phyloP scores from a whole-genome alignment of 2,113 vertebrate species.

The Oncorhynchus gorbuscha region DNA sequence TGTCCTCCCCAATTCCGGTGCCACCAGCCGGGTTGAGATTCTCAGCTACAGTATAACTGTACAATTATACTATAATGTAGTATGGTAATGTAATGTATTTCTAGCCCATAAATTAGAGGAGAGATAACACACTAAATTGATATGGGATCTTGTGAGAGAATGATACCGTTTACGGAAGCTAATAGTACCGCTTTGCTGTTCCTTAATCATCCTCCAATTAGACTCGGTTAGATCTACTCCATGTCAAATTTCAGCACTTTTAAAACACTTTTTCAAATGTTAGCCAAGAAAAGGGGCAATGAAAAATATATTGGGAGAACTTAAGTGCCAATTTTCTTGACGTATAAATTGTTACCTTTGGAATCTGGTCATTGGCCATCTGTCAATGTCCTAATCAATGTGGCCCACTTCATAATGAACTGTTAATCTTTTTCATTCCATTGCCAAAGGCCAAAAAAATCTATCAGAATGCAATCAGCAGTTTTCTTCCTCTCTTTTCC shows the following conservation, averaged over 20 bases:
- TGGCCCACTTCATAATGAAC: slow-evolving; percentile 77
- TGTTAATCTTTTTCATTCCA: slow-evolving; percentile 81
- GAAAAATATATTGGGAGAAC: slow-evolving; percentile 65
- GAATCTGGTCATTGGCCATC: slow-evolving; percentile 71
- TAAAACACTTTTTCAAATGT: slow-evolving; percentile 56
- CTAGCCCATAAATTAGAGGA: background rate
- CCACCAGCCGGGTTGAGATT: too few relatives aligned
- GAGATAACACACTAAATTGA: slow-evolving; percentile 36
- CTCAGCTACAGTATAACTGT: too few relatives aligned
- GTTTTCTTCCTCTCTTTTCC: slow-evolving; percentile 33
- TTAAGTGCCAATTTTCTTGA: slow-evolving; percentile 69
- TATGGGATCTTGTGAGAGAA: slow-evolving; percentile 42
- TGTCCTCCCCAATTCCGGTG: too few relatives aligned
- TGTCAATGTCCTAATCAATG: slow-evolving; percentile 75
- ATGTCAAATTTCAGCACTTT: slow-evolving; percentile 49
- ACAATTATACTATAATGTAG: too few relatives aligned
- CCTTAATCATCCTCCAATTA: slow-evolving; percentile 54
- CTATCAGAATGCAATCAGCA: slow-evolving; percentile 79
- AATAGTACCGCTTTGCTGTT: slow-evolving; percentile 46
- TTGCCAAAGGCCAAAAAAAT: slow-evolving; percentile 76
- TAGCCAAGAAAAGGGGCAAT: slow-evolving; percentile 56
- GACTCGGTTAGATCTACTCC: slow-evolving; percentile 8
- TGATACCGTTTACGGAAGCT: slow-evolving; percentile 38
- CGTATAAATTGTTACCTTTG: slow-evolving; percentile 73
- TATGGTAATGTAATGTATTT: too few relatives aligned